A percentile compares a stretch with the other conserved stretches of the same genome.
Conservation (phyloP, 1,140 invertebrate species). For the Colletes gigas region DNA sequence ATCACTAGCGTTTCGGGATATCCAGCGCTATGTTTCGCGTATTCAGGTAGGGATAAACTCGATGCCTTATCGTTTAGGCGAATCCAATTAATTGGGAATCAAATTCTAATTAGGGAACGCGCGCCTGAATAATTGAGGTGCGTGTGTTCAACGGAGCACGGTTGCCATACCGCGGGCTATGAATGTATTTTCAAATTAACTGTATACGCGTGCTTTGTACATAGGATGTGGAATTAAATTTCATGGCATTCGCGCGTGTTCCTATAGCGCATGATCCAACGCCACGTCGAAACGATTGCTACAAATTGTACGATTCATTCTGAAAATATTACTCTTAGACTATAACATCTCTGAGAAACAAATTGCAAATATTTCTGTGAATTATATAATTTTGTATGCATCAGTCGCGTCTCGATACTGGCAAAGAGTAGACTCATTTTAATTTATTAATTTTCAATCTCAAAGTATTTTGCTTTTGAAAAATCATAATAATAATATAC, state of each 20-base stretch:
- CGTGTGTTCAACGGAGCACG: constrained; percentile 42
- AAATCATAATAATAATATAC: too few species aligned
- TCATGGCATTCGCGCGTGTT: neutral
- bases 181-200: constrained; percentile 52
- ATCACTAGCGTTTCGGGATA: constrained; percentile 42
- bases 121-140: constrained; percentile 54
- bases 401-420: too few species aligned
- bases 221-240: neutral
- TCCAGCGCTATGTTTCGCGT: constrained; percentile 3
- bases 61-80: constrained; percentile 40
- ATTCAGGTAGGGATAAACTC: constrained; percentile 4
- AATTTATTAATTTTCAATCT: too few species aligned
- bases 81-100: constrained; percentile 61
- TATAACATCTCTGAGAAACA: too few species aligned
- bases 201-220: neutral
- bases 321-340: too few species aligned
- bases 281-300: too few species aligned
- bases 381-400: too few species aligned
- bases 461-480: too few species aligned
- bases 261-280: neutral
- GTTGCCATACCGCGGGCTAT: constrained; percentile 42
- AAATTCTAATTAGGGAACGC: constrained; percentile 58
- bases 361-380: too few species aligned
- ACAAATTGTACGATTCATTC: too few species aligned
- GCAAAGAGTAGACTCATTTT: too few species aligned